Base-by-base conservation (phyloP, 2,797 vertebrate species). In the Mormyrops attenuatus region DNA sequence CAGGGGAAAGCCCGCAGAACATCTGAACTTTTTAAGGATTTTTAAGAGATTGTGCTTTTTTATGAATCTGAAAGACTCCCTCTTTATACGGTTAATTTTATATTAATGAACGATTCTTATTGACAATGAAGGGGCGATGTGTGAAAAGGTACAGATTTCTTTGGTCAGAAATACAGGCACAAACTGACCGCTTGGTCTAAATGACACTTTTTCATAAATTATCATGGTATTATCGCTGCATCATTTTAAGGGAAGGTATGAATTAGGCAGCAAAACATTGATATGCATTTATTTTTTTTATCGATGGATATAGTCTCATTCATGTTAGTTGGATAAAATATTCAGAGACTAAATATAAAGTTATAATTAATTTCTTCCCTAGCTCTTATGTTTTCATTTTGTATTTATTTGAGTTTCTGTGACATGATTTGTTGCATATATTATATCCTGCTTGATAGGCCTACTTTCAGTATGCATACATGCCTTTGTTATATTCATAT, bases 171-270 rank as follows among this genome's bases (percentile, higher is more conserved):
- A 73, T 73, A 73, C 30, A 17, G 30, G 5, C 3, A 50, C 11
- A 20, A 50, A 11, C 7, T 30, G 26, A 80, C 26, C 49, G 63
- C 22, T 20, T 38, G 53, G 34, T 22, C 73, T 11, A 26, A 63
- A 85, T 89, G 60, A 55, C 3, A 2, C 17, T 82, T 85, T 17
- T 63, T 34, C 57, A 34, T 55, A 55, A 80, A 20, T 26, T 26
- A 52, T 20, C 85, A 87, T 55, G 38, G 22, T 38, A 20, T 17
- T 60, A 84, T 49, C 85, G n/a, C 88, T 88, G 50, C 55, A 22
- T 82, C 34, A 55, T 84, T 89, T 88, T 84, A 89, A 85, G 88
- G 52, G 20, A 84, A 41, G 49, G 77, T 85, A 26, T 89, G 77
- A 85, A 60, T 89, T 82, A 30, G 50, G 11, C 77, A 20, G 17